Evolutionary conservation across 2,797 vertebrate genomes (phyloP).

Genomic region (Hipposideros larvatus): DNA sequence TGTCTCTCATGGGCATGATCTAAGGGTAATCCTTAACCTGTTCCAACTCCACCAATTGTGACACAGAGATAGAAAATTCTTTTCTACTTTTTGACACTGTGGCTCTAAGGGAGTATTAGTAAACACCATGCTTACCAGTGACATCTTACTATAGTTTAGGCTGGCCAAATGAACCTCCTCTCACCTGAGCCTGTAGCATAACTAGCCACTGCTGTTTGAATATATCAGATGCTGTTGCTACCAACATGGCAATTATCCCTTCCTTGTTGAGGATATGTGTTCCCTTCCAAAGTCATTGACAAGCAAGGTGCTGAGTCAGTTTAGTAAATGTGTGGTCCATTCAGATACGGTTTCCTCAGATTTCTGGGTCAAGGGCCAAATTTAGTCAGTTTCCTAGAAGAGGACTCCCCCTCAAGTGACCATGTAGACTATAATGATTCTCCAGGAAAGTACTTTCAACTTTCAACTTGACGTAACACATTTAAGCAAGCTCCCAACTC

Average conservation of each 20-base stretch:
- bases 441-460: neutral
- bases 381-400: slow-evolving; percentile 51
- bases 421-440: neutral
- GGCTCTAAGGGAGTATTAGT: neutral
- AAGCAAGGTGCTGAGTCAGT: slow-evolving; percentile 48
- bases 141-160: neutral
- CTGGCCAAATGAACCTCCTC: neutral
- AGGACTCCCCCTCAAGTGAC: slow-evolving; percentile 58
- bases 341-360: slow-evolving; percentile 26
- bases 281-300: neutral
- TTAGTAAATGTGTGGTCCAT: neutral
- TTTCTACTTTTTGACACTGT: neutral
- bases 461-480: neutral
- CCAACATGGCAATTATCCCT: neutral
- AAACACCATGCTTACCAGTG: neutral
- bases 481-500: neutral
- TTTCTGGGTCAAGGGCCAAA: slow-evolving; percentile 34
- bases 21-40: neutral
- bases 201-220: neutral
- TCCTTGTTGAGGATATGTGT: neutral
- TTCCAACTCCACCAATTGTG: neutral
- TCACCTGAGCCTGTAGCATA: neutral
- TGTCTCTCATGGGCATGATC: neutral
- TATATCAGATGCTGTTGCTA: neutral
- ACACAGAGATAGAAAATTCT: neutral